These are phyloP conservation scores for Apistogramma diplotaenia DNA, from an alignment of 2,113 vertebrate genomes.

Conservation along the genomic window DNA sequence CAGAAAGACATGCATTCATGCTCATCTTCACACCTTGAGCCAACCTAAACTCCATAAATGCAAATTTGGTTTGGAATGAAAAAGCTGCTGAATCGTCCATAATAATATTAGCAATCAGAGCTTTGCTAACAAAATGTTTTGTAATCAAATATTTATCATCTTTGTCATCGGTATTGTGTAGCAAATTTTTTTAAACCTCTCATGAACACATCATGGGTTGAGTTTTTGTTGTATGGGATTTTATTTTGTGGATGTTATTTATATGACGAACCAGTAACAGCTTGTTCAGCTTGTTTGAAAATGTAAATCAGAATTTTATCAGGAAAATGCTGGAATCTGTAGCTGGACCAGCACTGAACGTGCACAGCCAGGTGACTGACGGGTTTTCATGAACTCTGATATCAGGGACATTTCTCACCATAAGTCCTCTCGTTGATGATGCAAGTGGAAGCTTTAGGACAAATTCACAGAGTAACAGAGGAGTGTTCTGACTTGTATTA, in stretches of 20 bases:
- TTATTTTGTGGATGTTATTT: background rate
- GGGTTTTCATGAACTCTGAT: background rate
- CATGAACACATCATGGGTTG: background rate
- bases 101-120: no score
- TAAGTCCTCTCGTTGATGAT: background rate
- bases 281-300: background rate
- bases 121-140: no score
- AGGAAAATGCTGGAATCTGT: background rate
- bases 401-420: background rate
- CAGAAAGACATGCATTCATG: background rate
- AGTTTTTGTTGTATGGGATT: background rate
- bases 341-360: background rate
- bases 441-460: background rate
- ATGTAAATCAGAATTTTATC: background rate
- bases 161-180: background rate
- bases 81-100: no score
- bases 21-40: background rate
- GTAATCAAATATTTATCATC: no score
- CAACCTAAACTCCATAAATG: background rate
- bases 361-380: background rate
- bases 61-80: background rate
- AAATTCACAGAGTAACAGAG: background rate
- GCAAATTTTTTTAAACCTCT: background rate
- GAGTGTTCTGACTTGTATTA: background rate
- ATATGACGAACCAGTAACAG: background rate